Base-by-base conservation (phyloP, 2,888 invertebrate genomes). In the Rugalucina vietnamica region DNA sequence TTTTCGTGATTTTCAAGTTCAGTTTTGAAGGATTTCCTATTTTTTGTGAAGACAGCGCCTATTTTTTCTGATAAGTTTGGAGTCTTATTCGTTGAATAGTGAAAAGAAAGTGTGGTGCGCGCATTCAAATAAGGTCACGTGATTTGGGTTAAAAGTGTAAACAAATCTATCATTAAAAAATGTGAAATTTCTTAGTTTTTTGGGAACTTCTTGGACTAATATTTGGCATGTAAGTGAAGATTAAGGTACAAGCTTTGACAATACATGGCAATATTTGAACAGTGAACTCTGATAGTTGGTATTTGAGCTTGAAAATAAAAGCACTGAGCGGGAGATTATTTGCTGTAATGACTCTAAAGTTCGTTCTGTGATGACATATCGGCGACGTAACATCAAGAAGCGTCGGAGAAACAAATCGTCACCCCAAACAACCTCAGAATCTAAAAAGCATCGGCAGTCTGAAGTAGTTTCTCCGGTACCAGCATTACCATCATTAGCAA, bases 371-470 rank as follows among this genome's bases (percentile, higher is more conserved):
- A 54, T 54, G 54, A 18, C 54, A 54, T 54, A 54, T 54, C 54
- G n/a, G 4, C 8, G 54, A n/a, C 54, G 54, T n/a, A 54, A 21
- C 21, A n/a, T n/a, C n/a, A 54, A 54, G n/a, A 54, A 54, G 54
- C 54, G 54, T 54, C 54, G n/a, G 14, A 54, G 54, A 54, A 54
- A 54, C n/a, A 54, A 54, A n/a, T 54, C 54, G n/a, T 54, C 54
- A 5, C 54, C 54, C 5, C 54, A 54, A 21, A n/a, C n/a, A n/a
- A n/a, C n/a, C 4, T 54, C 54, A 14, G 5, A 18, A 8, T 21
- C 54, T n/a, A 54, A 54, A 54, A 54, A 54, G 54, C 54, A 54
- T 54, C 54, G 54, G 21, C 10, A 8, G 54, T 4, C 21, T 54
- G 54, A 54, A 21, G 21, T 21, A 4, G 4, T 21, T 54, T 5